Evolutionary conservation across 2,888 invertebrate genomes (phyloP).

Genomic region (Lycaena phlaeas): DNA sequence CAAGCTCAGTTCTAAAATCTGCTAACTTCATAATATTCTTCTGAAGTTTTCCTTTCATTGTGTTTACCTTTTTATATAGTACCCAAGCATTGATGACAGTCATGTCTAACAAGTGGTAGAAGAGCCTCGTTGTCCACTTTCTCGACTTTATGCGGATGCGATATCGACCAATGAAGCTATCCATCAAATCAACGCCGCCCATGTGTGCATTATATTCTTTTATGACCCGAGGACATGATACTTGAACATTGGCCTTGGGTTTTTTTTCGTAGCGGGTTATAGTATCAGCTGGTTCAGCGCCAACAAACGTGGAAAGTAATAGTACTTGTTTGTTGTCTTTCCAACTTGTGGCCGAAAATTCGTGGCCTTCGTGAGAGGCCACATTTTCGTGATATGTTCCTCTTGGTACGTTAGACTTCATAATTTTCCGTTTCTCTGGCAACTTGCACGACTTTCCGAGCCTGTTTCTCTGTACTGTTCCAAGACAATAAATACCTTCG

Average conservation of each 20-base stretch:
- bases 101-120: slow-evolving; percentile 30
- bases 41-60: slow-evolving; percentile 24
- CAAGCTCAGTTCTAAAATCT: slow-evolving; percentile 29
- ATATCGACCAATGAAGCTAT: slow-evolving; percentile 29
- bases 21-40: slow-evolving; percentile 29
- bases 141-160: slow-evolving; percentile 27
- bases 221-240: slow-evolving; percentile 27
- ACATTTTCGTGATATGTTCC: slow-evolving; percentile 29
- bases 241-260: slow-evolving; percentile 26
- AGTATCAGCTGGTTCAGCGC: slow-evolving; percentile 27
- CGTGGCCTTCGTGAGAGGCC: slow-evolving; percentile 24
- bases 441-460: slow-evolving; percentile 28
- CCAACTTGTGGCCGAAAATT: slow-evolving; percentile 27
- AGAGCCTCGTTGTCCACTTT: slow-evolving; percentile 28
- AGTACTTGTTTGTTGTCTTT: slow-evolving; percentile 30
- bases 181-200: slow-evolving; percentile 25
- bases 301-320: slow-evolving; percentile 31
- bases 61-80: slow-evolving; percentile 29
- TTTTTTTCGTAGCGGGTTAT: slow-evolving; percentile 28
- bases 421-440: slow-evolving; percentile 26
- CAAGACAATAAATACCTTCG: slow-evolving; percentile 30
- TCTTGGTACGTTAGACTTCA: slow-evolving; percentile 27
- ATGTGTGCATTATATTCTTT: slow-evolving; percentile 26
- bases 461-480: slow-evolving; percentile 30
- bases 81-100: slow-evolving; percentile 32